phyloP scores from a whole-genome alignment of 2,113 vertebrate genomes.

The Climacteris rufus region DNA sequence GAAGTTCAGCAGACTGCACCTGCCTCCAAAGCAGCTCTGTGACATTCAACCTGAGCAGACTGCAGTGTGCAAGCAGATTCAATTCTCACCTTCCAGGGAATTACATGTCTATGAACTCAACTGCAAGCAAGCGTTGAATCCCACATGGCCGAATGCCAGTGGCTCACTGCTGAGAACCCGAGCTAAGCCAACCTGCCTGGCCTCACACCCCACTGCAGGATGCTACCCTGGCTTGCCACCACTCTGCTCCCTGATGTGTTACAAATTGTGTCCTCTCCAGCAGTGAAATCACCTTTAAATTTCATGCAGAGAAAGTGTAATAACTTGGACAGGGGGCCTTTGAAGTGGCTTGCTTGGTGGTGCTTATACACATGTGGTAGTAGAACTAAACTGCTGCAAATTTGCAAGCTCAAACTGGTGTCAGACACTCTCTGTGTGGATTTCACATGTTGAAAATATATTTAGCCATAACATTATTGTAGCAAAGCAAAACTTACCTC shows the following conservation, averaged over 20 bases:
- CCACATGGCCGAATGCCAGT: neutral
- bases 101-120: neutral
- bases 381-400: neutral
- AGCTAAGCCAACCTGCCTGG: neutral
- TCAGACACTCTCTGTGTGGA: neutral
- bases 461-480: neutral
- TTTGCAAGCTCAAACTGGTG: neutral
- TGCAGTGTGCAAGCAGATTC: neutral
- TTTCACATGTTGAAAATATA: slow-evolving; percentile 12
- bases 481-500: slow-evolving; percentile 81
- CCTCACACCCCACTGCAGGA: neutral
- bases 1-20: neutral
- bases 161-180: neutral
- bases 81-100: neutral
- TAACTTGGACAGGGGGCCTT: neutral
- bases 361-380: neutral
- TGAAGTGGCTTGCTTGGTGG: neutral
- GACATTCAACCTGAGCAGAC: neutral
- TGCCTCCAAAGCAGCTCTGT: neutral
- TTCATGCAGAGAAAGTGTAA: slow-evolving; percentile 11
- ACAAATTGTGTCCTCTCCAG: neutral
- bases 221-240: neutral
- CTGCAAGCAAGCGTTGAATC: neutral
- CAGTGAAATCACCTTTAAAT: neutral
- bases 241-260: neutral